phyloP scores from a whole-genome alignment of 2,797 vertebrate species.

The Tarsius wallacei region DNA sequence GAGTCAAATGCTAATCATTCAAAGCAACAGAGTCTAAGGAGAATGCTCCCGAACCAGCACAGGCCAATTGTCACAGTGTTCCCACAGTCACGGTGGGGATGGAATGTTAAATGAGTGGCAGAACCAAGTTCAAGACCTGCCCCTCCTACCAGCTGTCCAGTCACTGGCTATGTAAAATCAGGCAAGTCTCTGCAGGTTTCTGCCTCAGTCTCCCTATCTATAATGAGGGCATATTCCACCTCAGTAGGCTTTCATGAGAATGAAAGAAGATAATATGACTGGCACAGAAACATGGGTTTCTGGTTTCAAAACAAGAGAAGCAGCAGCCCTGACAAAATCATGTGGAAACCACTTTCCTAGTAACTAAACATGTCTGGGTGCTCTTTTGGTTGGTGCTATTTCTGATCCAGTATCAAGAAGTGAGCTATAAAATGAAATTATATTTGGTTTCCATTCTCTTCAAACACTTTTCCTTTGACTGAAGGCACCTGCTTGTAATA shows the following conservation, averaged over 20 bases:
- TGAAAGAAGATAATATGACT: not conserved
- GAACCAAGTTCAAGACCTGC: not conserved
- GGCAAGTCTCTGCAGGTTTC: not conserved
- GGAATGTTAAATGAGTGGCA: fast-evolving
- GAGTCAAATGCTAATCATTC: not conserved
- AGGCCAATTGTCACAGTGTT: not conserved
- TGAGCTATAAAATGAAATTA: not conserved
- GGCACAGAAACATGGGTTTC: not conserved
- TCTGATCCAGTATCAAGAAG: not conserved
- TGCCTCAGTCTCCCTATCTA: not conserved
- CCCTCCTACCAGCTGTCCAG: not conserved
- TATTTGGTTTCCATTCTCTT: not conserved
- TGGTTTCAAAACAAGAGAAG: not conserved
- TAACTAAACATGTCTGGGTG: not conserved
- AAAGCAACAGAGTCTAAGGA: not conserved
- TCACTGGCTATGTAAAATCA: not conserved
- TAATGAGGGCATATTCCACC: not conserved
- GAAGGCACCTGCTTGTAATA: not conserved
- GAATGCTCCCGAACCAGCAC: not conserved
- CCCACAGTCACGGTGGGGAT: not conserved
- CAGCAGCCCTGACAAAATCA: not conserved
- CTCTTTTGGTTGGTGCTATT: not conserved
- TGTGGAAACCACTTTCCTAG: fast-evolving
- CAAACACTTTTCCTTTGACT: not conserved
- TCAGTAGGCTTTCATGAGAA: not conserved